Conservation (phyloP, 2,113 vertebrate genomes). For the Tretioscincus oriximinensis region DNA sequence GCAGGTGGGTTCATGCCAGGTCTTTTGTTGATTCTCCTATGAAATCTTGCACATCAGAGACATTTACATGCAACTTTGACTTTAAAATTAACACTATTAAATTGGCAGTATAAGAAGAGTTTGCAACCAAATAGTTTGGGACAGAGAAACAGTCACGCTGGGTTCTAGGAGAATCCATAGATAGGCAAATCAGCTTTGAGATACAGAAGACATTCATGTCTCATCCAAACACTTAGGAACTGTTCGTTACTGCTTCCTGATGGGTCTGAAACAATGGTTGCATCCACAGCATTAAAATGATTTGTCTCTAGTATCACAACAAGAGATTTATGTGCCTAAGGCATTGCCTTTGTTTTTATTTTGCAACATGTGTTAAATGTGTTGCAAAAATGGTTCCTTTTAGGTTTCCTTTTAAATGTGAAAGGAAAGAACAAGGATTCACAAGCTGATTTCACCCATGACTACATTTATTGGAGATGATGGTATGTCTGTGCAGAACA, state of each 20-base stretch:
- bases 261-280: conserved; percentile 11
- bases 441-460: too few relatives aligned
- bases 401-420: background rate
- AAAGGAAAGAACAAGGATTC: background rate
- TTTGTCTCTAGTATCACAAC: background rate
- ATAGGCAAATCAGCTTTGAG: conserved; percentile 12
- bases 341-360: background rate
- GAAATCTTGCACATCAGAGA: background rate
- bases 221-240: background rate
- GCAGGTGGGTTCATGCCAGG: too few relatives aligned
- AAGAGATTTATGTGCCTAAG: background rate
- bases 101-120: background rate
- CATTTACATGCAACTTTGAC: background rate
- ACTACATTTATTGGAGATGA: too few relatives aligned
- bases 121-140: background rate
- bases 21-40: background rate
- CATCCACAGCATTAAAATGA: background rate
- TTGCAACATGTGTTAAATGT: conserved; percentile 1
- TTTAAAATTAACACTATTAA: background rate
- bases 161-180: background rate
- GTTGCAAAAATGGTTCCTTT: conserved; percentile 9
- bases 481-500: too few relatives aligned
- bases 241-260: background rate
- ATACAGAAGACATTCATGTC: background rate
- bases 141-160: background rate